Evolutionary conservation across 2,113 vertebrate species (phyloP), one percentile per base, ranked within the genome.

Genomic region (Alligator sinensis): DNA sequence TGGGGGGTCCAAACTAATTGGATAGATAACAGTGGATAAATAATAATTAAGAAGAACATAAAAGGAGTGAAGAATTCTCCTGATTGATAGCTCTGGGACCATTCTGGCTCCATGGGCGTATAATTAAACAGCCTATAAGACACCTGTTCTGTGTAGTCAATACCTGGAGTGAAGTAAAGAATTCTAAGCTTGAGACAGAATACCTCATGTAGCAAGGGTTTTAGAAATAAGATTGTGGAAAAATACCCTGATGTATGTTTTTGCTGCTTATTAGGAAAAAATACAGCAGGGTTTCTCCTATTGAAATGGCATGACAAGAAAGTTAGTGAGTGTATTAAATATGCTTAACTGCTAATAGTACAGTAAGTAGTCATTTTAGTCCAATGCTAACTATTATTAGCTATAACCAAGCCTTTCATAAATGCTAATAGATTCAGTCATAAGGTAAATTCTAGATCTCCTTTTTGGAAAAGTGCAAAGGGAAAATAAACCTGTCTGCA

Each of bases 31-130:
- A 55, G 24, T 86, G 30, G 87, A 68, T 87, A 93, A 93, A 93
- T 75, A 96, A 78, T 93, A 92, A 90, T 88, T 88, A 88, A 88
- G 81, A 75, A 76, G 60, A 81, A 55, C 80, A 75, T 93, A 83
- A 88, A 88, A 86, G 17, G 30, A 86, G 17, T 70, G 77, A 77
- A 60, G 47, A 64, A 89, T 86, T 88, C 38, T 87, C 77, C 27
- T 62, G 4, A 54, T 62, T 93, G 70, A 64, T 86, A 68, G 78
- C 21, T 21, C 47, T n/a, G 54, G 68, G 82, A 77, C 68, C 55
- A 63, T 0, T 4, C 61, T 90, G 87, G 9, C 55, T 88, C 62
- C 0, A 1, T 57, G 68, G 55, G n/a, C 58, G 54, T 86, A 54
- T 79, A 88, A 64, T 90, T 84, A 88, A 84, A 74, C 57, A 89